These are phyloP conservation scores for Centruroides vittatus DNA, from an alignment of 1,140 invertebrate species.

Conservation along the genomic window DNA sequence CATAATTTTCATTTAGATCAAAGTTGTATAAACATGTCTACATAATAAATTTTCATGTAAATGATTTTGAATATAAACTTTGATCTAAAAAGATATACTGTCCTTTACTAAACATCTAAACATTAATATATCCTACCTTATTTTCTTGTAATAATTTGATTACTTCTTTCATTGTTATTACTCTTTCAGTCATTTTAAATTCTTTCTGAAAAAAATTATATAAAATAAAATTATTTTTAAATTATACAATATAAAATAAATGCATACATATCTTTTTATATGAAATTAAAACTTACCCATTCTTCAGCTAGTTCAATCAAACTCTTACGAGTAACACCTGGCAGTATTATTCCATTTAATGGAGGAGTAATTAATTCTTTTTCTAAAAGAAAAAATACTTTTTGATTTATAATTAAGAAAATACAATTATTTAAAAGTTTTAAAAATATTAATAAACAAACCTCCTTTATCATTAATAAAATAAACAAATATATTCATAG, in stretches of 20 bases:
- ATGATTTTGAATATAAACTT: background rate
- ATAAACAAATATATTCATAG: slow-evolving; percentile 96
- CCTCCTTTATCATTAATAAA: slow-evolving; percentile 69
- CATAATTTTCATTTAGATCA: too few species aligned
- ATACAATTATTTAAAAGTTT: background rate
- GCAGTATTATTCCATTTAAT: slow-evolving; percentile 53
- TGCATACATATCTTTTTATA: too few species aligned
- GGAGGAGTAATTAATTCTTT: slow-evolving; percentile 38
- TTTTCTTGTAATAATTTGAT: slow-evolving; percentile 55
- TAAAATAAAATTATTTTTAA: too few species aligned
- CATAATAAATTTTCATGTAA: background rate
- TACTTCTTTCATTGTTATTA: slow-evolving; percentile 75
- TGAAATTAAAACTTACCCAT: slow-evolving; percentile 37
- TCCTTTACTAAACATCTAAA: too few species aligned
- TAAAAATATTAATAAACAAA: background rate
- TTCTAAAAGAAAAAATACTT: slow-evolving; percentile 18
- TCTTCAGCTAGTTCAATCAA: slow-evolving; percentile 62
- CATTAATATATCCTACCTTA: slow-evolving; percentile 42
- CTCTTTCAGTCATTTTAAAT: slow-evolving; percentile 66
- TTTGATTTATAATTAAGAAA: too few species aligned
- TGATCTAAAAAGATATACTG: too few species aligned
- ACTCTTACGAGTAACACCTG: slow-evolving; percentile 80
- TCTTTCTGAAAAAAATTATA: slow-evolving; percentile 35
- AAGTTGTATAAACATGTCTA: too few species aligned
- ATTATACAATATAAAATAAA: too few species aligned